Evolutionary conservation across 1,140 invertebrate genomes (phyloP).

Genomic region (Drosophila ironensis): DNA sequence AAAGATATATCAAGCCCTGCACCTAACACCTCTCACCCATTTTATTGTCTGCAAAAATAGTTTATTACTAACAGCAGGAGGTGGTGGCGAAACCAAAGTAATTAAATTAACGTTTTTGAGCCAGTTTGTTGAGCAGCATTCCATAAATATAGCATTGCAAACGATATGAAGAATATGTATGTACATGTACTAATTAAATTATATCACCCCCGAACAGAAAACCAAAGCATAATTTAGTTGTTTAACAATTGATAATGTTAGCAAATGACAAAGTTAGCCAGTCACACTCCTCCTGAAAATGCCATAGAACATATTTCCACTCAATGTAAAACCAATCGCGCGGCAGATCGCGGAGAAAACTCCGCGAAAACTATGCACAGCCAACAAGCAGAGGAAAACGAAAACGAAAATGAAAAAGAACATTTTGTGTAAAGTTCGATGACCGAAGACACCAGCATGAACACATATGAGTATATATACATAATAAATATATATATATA

Average conservation of each 20-base stretch:
- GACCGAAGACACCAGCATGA: conserved; percentile 39
- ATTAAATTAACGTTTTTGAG: conserved; percentile 44
- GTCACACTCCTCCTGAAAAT: conserved; percentile 16
- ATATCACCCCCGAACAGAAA: conserved; percentile 48
- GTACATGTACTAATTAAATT: conserved; percentile 71
- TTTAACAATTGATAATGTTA: conserved; percentile 63
- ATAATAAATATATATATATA: conserved; percentile 58
- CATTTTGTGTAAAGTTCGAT: conserved; percentile 61
- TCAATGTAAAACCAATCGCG: conserved; percentile 27
- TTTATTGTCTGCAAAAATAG: conserved; percentile 64
- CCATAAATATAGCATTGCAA: conserved; percentile 63
- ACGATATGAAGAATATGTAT: conserved; percentile 54
- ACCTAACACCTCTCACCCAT: conserved; percentile 45
- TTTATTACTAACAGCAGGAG: conserved; percentile 38
- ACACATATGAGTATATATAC: conserved; percentile 47
- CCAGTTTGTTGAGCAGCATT: conserved; percentile 64
- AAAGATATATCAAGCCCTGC: conserved; percentile 46
- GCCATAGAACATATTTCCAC: conserved; percentile 39
- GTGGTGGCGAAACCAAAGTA: conserved; percentile 1
- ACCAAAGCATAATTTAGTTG: conserved; percentile 68
- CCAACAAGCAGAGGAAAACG: too few relatives aligned
- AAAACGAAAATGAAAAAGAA: conserved; percentile 31
- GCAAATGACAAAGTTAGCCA: conserved; percentile 11
- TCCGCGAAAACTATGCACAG: conserved; percentile 38
- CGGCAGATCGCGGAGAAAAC: conserved; percentile 14